Conservation (phyloP, 2,113 vertebrate species). For the Morone saxatilis region DNA sequence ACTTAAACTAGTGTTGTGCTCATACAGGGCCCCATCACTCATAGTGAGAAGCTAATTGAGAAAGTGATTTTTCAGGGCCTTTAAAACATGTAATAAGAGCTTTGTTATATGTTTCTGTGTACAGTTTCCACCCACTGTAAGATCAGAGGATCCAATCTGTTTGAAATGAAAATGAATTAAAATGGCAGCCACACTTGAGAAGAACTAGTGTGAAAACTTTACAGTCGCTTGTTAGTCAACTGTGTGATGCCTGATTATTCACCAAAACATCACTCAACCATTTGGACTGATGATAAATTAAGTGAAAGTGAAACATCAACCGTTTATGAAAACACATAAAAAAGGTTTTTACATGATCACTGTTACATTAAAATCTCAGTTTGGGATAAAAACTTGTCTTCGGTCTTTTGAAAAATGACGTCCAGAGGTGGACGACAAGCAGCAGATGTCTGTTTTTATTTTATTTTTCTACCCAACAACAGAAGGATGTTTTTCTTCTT, state of each 20-base stretch:
- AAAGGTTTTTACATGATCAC: constrained; percentile 2
- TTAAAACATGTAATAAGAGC: not conserved
- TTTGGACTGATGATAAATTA: constrained; percentile 52
- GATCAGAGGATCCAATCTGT: not conserved
- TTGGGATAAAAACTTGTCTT: constrained; percentile 1
- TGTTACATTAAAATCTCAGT: constrained; percentile 48
- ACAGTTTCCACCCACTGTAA: not conserved
- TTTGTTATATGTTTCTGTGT: not conserved
- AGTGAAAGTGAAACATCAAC: constrained; percentile 42
- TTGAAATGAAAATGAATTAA: constrained; percentile 18
- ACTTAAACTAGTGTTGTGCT: not conserved
- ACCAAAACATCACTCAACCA: constrained; percentile 38
- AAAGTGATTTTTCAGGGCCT: not conserved
- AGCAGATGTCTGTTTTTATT: constrained; percentile 53
- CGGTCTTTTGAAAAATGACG: constrained; percentile 39
- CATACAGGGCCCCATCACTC: not conserved
- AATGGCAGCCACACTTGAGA: constrained; percentile 3
- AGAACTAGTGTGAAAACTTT: not conserved
- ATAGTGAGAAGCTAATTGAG: not conserved
- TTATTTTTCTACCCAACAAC: constrained; percentile 32
- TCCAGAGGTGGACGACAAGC: constrained; percentile 32
- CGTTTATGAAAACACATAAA: constrained; percentile 22
- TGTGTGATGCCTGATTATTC: constrained; percentile 22
- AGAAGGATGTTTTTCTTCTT: constrained; percentile 49
- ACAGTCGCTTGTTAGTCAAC: constrained; percentile 4